Conservation (phyloP, 1,140 invertebrate species). For the Triops cancriformis region DNA sequence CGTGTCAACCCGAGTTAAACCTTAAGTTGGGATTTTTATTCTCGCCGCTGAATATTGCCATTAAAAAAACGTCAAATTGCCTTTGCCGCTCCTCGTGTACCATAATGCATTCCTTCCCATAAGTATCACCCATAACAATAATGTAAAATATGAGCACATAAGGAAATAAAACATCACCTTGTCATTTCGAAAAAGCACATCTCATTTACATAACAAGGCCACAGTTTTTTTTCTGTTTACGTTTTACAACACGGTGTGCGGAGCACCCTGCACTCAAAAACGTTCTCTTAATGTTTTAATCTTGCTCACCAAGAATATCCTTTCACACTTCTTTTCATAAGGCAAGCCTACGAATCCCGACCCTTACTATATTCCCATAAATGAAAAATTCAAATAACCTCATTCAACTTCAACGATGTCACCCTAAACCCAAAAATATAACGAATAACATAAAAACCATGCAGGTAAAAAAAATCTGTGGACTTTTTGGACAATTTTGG, state of each 20-base stretch:
- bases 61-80: neutral
- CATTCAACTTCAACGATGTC: neutral
- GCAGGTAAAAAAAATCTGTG: neutral
- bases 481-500: conserved; percentile 2
- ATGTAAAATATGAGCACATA: conserved; percentile 1
- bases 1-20: no score
- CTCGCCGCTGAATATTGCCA: neutral
- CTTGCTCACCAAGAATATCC: conserved; percentile 10
- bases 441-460: conserved; percentile 7
- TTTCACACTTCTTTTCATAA: conserved; percentile 1
- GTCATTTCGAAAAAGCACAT: neutral
- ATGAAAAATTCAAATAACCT: conserved; percentile 7
- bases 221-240: neutral
- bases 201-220: conserved; percentile 13
- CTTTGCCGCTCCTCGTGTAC: neutral
- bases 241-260: conserved; percentile 12
- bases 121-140: conserved; percentile 1
- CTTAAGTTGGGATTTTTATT: no score
- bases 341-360: conserved; percentile 4
- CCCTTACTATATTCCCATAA: conserved; percentile 1
- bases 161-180: neutral
- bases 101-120: neutral
- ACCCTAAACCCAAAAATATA: conserved; percentile 10
- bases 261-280: neutral
- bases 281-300: neutral